Evolutionary conservation across 2,113 vertebrate species (phyloP), one percentile per base, ranked within the genome.

Genomic region (Mesitornis unicolor): DNA sequence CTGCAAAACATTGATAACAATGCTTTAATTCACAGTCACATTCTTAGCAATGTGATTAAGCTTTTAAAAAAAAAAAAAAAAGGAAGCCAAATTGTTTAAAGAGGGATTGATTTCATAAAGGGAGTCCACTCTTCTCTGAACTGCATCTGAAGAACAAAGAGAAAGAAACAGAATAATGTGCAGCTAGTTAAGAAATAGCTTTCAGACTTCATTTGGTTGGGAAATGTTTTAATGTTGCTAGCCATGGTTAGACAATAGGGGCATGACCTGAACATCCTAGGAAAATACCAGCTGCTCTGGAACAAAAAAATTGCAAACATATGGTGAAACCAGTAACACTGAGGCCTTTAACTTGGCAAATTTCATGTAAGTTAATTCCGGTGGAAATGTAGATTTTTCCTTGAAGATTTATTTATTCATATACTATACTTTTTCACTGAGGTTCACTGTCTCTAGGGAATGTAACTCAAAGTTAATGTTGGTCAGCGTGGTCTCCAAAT

Each of bases 221-320:
- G 77, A 86, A 94, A 84, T 68, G 79, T 86, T 93, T 92, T 86
- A 76, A 79, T 82, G 76, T 88, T 92, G 24, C 79, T 87, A 90
- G 92, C 75, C 59, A 53, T 93, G 56, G 88, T 86, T 90, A 95
- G 89, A 94, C 82, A 95, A 95, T 81, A 89, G 92, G 84, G 95
- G 57, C 91, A 90, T 78, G 93, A 95, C 94, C 94, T 93, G 76
- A 97, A 88, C 76, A 95, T 84, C 83, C 69, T 51, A 88, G 76
- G 79, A 93, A 96, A 95, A 94, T 90, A 77, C 68, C 95, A 96
- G 90, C 86, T 96, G 94, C 64, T 93, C 68, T 81, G 86, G 61
- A 87, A 70, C 45, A 76, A 93, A 97, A 91, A 74, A 84, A 90
- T 90, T n/a, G 26, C 38, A 90, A 95, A 74, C 94, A 93, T 84